Base-by-base conservation (phyloP, 2,888 invertebrate genomes). In the Chymomyza procnemis region DNA sequence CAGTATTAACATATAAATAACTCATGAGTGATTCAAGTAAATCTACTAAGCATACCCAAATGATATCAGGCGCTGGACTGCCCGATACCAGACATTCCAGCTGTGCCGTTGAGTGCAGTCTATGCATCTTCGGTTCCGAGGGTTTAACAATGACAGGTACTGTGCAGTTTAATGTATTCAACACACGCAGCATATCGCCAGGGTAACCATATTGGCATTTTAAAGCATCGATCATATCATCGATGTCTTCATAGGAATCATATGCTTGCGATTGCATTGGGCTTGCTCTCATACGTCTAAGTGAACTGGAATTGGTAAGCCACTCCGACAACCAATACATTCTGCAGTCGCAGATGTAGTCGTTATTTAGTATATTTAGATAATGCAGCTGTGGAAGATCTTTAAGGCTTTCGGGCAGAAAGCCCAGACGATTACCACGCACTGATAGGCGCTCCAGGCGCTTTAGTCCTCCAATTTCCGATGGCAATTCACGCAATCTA, bases 341-440 rank as follows among this genome's bases (percentile, higher is more conserved):
- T 59, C 95, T 93, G 87, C 97, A 97, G 90, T 97, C 96, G 91
- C 97, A 97, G 18, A 94, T 94, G 95, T 96, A 96, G 30, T 94
- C 94, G 89, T 97, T 97, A 66, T 93, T 93, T 46, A 93, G 92
- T 75, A 97, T 93, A 76, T 93, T 93, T 30, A 97, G 90, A 71
- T 93, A 93, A 77, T 92, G 91, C 64, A 97, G 90, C 58, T 92
- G 91, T 6, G 93, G 92, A 64, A 97, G 91, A 80, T 93, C 92
- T 62, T 93, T 93, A 62, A 97, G 89, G 16, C 95, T 94, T 64
- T 93, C 92, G 22, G 96, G 96, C 79, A 97, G 90, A 83, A 93
- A 94, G 46, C 93, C 93, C 80, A 96, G 90, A 61, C 93, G 92
- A 90, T 96, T 96, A 67, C 93, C 93, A 73, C 94, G 94, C 69